Evolutionary conservation across 2,888 invertebrate genomes (phyloP).

Genomic region (Drosophila engyochracea): DNA sequence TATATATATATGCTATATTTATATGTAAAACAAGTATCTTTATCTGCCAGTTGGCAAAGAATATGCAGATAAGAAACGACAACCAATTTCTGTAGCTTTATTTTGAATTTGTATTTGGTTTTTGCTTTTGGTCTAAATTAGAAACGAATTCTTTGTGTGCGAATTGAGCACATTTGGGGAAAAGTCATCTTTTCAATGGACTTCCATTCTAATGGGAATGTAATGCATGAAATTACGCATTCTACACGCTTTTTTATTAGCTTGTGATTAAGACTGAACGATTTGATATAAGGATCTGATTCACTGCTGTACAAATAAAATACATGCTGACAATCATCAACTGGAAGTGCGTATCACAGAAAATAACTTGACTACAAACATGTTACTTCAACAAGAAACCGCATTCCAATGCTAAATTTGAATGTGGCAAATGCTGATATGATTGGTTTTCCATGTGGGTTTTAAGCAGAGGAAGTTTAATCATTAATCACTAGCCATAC

Average conservation of each 20-base stretch:
- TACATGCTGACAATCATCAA: not conserved
- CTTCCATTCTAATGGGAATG: not conserved
- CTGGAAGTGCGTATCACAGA: not conserved
- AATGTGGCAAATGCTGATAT: not conserved
- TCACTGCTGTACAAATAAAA: not conserved
- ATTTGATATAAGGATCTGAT: not conserved
- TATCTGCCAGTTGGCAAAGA: not conserved
- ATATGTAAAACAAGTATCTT: not conserved
- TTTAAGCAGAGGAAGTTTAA: too few species aligned
- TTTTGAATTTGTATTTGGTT: not conserved
- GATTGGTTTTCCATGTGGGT: not conserved
- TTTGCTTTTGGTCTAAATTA: not conserved
- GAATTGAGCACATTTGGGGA: not conserved
- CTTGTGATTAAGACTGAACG: not conserved
- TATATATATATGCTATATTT: not conserved
- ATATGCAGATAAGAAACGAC: conserved; percentile 6
- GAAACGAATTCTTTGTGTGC: not conserved
- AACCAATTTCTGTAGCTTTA: conserved; percentile 2
- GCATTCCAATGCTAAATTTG: not conserved
- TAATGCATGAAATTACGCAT: not conserved
- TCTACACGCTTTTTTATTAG: not conserved
- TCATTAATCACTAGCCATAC: too few species aligned
- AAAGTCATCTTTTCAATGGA: not conserved
- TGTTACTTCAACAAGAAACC: not conserved
- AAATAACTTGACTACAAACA: not conserved